phyloP scores from a whole-genome alignment of 1,140 invertebrate species.

The Heliothis virescens region DNA sequence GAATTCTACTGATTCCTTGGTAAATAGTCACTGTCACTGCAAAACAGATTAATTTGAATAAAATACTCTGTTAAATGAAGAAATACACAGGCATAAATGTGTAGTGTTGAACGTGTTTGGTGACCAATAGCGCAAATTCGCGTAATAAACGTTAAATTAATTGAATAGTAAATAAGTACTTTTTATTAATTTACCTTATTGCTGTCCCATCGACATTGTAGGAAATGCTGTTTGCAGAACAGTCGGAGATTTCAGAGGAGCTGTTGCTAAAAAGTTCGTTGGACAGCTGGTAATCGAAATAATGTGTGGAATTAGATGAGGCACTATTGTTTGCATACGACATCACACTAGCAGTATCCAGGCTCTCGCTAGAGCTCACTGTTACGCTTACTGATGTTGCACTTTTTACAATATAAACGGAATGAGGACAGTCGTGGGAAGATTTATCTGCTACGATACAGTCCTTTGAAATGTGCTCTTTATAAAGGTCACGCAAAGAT shows the following conservation, averaged over 20 bases:
- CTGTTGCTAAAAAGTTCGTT: constrained; percentile 24
- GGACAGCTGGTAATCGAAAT: constrained; percentile 33
- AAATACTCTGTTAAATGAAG: too few relatives aligned
- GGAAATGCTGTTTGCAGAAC: not conserved
- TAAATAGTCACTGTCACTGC: too few relatives aligned
- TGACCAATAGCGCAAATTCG: too few relatives aligned
- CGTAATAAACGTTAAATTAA: too few relatives aligned
- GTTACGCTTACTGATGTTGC: constrained; percentile 59
- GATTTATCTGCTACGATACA: too few relatives aligned
- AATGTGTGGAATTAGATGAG: constrained; percentile 47
- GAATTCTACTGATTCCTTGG: too few relatives aligned
- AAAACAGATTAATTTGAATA: too few relatives aligned
- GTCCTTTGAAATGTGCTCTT: too few relatives aligned
- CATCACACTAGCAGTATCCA: constrained; percentile 55
- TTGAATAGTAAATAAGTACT: too few relatives aligned
- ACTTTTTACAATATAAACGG: constrained; percentile 55
- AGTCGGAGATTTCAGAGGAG: not conserved
- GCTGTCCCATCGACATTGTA: not conserved
- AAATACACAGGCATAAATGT: too few relatives aligned
- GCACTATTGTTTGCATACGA: constrained; percentile 52
- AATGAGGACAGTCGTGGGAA: constrained; percentile 45
- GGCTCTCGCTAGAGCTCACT: not conserved
- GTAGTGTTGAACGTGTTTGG: too few relatives aligned
- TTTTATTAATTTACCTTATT: not conserved
- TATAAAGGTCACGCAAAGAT: too few relatives aligned